Conservation (phyloP, 2,113 vertebrate genomes). For the Mustela lutreola region DNA sequence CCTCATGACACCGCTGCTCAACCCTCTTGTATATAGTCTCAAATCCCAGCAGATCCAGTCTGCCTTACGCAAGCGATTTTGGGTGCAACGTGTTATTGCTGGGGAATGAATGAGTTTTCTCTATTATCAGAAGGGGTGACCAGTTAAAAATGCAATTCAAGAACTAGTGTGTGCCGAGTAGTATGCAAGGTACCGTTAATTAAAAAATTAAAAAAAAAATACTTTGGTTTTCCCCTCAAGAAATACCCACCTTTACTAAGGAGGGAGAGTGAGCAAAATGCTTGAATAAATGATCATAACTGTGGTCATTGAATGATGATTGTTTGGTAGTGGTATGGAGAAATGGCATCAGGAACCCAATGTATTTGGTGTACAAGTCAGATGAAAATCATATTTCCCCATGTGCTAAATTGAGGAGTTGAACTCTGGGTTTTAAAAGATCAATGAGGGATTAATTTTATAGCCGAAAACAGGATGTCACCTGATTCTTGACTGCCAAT, state of each 20-base stretch:
- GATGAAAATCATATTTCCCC: not conserved
- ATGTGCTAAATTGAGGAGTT: not conserved
- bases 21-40: constrained; percentile 75
- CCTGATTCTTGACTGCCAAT: not conserved
- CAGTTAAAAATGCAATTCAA: not conserved
- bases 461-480: not conserved
- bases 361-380: not conserved
- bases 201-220: not conserved
- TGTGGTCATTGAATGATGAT: not conserved
- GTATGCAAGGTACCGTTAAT: not conserved
- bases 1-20: constrained; percentile 74
- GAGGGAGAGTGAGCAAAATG: not conserved
- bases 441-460: not conserved
- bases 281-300: not conserved
- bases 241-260: not conserved
- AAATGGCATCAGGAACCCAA: not conserved
- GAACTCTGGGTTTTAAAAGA: not conserved
- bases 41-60: constrained; percentile 75
- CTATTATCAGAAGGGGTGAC: not conserved
- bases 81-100: constrained; percentile 64
- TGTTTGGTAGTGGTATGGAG: not conserved
- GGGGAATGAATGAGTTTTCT: constrained; percentile 68
- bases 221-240: not conserved
- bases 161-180: not conserved
- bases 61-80: constrained; percentile 62